These are phyloP conservation scores for Panopea generosa DNA, from an alignment of 2,888 invertebrate genomes.

Conservation along the genomic window DNA sequence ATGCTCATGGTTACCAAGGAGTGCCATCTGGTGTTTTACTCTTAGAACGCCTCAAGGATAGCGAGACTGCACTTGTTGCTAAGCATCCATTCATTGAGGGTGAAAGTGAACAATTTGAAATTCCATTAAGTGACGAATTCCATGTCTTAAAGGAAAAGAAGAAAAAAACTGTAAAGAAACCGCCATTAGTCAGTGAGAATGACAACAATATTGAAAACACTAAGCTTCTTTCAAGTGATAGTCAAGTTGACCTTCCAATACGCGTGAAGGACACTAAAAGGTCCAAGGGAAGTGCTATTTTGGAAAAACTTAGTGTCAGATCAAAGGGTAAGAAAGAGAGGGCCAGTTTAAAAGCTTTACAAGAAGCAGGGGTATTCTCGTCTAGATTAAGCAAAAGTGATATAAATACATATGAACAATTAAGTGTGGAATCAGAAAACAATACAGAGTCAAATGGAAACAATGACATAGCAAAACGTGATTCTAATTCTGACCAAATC, in stretches of 20 bases:
- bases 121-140: slow-evolving; percentile 66
- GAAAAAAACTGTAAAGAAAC: slow-evolving; percentile 41
- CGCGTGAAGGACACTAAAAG: slow-evolving; percentile 74
- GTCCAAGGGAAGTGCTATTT: slow-evolving; percentile 71
- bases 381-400: slow-evolving; percentile 74
- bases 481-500: background rate
- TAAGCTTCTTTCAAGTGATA: slow-evolving; percentile 6
- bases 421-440: slow-evolving; percentile 28
- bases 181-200: slow-evolving; percentile 8
- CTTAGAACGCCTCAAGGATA: slow-evolving; percentile 73
- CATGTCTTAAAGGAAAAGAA: slow-evolving; percentile 62
- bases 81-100: slow-evolving; percentile 57
- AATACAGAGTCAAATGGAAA: background rate
- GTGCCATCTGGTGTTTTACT: slow-evolving; percentile 71
- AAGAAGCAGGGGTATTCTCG: slow-evolving; percentile 79
- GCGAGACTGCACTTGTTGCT: slow-evolving; percentile 69
- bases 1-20: slow-evolving; percentile 36
- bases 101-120: slow-evolving; percentile 60
- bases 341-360: slow-evolving; percentile 77
- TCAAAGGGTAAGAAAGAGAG: slow-evolving; percentile 75
- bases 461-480: background rate
- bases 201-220: slow-evolving; percentile 11
- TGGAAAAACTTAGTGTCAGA: slow-evolving; percentile 78
- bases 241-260: slow-evolving; percentile 71
- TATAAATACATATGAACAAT: slow-evolving; percentile 70